These are phyloP conservation scores for Perodicticus potto DNA, from an alignment of 2,797 vertebrate species.

Conservation along the genomic window DNA sequence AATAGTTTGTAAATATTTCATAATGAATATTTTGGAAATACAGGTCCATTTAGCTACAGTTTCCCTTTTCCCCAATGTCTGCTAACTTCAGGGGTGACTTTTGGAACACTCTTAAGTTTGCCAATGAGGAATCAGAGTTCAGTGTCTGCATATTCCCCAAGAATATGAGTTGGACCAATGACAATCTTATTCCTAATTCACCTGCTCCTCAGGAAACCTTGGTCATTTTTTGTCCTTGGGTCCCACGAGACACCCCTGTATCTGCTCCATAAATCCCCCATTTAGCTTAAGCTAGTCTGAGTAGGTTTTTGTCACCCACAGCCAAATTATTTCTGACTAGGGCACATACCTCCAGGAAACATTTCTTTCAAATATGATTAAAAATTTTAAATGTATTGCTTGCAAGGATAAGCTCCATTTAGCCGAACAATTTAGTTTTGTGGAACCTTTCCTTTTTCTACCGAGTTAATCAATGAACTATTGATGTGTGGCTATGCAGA, in stretches of 20 bases:
- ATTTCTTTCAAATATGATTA: constrained; percentile 70
- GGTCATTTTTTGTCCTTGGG: background rate
- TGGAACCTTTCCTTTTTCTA: background rate
- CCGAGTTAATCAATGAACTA: background rate
- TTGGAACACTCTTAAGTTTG: background rate
- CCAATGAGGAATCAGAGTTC: background rate
- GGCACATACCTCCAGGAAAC: background rate
- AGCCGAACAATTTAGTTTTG: constrained; percentile 51
- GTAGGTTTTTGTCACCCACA: constrained; percentile 13
- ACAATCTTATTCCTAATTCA: background rate
- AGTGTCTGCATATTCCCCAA: background rate
- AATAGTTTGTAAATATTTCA: too few species aligned
- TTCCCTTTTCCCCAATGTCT: too few species aligned
- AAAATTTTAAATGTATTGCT: constrained; percentile 49
- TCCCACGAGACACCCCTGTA: background rate
- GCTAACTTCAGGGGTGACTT: too few species aligned
- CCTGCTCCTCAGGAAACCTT: background rate
- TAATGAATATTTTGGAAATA: too few species aligned
- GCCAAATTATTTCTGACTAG: constrained; percentile 67
- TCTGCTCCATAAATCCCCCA: background rate
- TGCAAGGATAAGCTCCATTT: constrained; percentile 44
- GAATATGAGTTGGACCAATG: background rate
- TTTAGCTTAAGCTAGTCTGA: background rate
- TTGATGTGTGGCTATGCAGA: constrained; percentile 10
- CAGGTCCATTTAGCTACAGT: too few species aligned